A percentile compares a stretch with the other conserved stretches of the same genome.
phyloP scores from a whole-genome alignment of 2,888 invertebrate species.

The Thelaira solivaga region DNA sequence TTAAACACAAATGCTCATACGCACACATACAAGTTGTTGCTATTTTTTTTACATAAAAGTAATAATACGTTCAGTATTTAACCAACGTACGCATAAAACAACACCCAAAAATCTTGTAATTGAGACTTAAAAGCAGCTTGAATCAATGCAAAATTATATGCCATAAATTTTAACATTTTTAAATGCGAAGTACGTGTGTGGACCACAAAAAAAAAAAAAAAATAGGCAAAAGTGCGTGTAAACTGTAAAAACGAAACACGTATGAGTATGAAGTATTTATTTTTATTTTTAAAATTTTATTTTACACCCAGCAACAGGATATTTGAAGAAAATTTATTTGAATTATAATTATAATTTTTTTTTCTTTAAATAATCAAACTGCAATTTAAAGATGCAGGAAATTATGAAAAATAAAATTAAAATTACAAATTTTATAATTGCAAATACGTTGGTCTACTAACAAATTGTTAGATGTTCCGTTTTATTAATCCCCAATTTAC shows the following conservation, averaged over 20 bases:
- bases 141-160: conserved; percentile 12
- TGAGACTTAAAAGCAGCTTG: conserved; percentile 40
- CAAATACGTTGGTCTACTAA: too few relatives aligned
- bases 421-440: too few relatives aligned
- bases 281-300: not conserved
- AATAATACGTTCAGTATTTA: conserved; percentile 33
- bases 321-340: too few relatives aligned
- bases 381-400: too few relatives aligned
- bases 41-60: not conserved
- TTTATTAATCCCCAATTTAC: too few relatives aligned
- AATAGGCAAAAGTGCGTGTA: conserved; percentile 16
- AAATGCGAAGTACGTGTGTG: not conserved
- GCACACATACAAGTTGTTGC: not conserved
- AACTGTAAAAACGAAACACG: conserved; percentile 14
- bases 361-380: too few relatives aligned
- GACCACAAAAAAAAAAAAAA: not conserved
- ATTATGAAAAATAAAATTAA: too few relatives aligned
- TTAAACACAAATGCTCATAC: not conserved
- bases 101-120: conserved; percentile 38
- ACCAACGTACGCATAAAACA: conserved; percentile 48
- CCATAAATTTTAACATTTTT: conserved; percentile 1
- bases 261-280: too few relatives aligned
- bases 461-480: too few relatives aligned
- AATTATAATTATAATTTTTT: too few relatives aligned
- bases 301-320: not conserved